A percentile compares a stretch with the other conserved stretches of the same genome.
Conservation (phyloP, 2,888 invertebrate species). For the Teleogryllus oceanicus region DNA sequence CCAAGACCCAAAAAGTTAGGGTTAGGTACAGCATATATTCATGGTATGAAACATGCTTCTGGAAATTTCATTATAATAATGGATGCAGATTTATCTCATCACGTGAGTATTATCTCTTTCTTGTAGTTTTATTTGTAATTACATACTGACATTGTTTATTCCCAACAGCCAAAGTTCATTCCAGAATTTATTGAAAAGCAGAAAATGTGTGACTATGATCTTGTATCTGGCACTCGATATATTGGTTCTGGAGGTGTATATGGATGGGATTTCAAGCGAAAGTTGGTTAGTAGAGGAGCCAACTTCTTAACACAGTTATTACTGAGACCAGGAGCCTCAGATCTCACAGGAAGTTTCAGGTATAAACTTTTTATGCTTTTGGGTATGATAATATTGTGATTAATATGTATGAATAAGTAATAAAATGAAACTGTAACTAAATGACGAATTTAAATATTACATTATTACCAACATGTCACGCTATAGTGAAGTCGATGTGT, state of each 20-base stretch:
- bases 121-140: background rate
- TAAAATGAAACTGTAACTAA: too few relatives aligned
- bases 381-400: too few relatives aligned
- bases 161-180: constrained; percentile 87
- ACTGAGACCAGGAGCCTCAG: constrained; percentile 88
- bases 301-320: constrained; percentile 90
- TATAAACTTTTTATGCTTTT: constrained; percentile 42
- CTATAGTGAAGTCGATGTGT: too few relatives aligned
- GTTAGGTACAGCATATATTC: constrained; percentile 94
- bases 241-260: constrained; percentile 84
- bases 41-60: constrained; percentile 92
- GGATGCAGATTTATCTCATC: constrained; percentile 98
- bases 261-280: constrained; percentile 97
- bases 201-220: constrained; percentile 70
- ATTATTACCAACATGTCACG: too few relatives aligned
- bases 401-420: too few relatives aligned
- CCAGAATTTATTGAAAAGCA: constrained; percentile 84
- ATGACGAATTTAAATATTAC: too few relatives aligned
- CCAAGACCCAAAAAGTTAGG: constrained; percentile 93
- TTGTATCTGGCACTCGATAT: constrained; percentile 94
- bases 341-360: constrained; percentile 95
- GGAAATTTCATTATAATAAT: constrained; percentile 95
- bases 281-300: constrained; percentile 83
- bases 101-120: constrained; percentile 62
- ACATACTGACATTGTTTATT: constrained; percentile 26